These are phyloP conservation scores for Zosterops hypoxanthus DNA, from an alignment of 2,113 vertebrate genomes.

Conservation along the genomic window DNA sequence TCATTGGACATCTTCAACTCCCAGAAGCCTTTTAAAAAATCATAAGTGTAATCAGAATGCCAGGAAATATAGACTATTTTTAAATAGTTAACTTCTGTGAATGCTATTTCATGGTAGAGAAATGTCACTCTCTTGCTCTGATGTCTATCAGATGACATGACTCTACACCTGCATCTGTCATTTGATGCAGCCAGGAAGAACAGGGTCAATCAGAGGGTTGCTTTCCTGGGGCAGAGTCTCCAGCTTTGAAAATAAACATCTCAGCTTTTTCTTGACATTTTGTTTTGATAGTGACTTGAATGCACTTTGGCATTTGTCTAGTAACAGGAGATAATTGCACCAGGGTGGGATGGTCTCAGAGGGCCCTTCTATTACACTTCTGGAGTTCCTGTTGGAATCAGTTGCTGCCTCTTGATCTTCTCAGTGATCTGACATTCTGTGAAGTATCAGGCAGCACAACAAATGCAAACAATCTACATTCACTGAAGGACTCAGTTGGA, in stretches of 20 bases:
- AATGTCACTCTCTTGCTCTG: background rate
- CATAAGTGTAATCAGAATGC: background rate
- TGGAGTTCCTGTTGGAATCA: slow-evolving; percentile 45
- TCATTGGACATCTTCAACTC: background rate
- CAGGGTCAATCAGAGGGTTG: background rate
- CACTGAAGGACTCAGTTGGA: slow-evolving; percentile 35
- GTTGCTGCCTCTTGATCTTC: slow-evolving; percentile 41
- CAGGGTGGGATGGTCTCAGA: background rate
- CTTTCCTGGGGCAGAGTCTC: background rate
- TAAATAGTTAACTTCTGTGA: background rate
- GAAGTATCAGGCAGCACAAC: slow-evolving; percentile 40
- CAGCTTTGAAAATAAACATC: slow-evolving; percentile 60
- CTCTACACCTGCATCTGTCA: background rate
- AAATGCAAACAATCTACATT: slow-evolving; percentile 57
- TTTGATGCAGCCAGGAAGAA: background rate
- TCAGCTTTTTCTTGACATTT: background rate
- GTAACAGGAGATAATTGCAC: background rate
- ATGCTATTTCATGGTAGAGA: background rate
- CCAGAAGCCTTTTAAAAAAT: background rate
- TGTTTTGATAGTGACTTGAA: background rate
- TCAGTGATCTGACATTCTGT: slow-evolving; percentile 43
- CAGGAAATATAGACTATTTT: background rate
- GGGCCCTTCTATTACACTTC: slow-evolving; percentile 13
- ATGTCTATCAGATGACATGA: background rate
- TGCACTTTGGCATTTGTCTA: background rate